These are phyloP conservation scores for Sterna hirundo DNA, from an alignment of 2,113 vertebrate species.

Conservation along the genomic window DNA sequence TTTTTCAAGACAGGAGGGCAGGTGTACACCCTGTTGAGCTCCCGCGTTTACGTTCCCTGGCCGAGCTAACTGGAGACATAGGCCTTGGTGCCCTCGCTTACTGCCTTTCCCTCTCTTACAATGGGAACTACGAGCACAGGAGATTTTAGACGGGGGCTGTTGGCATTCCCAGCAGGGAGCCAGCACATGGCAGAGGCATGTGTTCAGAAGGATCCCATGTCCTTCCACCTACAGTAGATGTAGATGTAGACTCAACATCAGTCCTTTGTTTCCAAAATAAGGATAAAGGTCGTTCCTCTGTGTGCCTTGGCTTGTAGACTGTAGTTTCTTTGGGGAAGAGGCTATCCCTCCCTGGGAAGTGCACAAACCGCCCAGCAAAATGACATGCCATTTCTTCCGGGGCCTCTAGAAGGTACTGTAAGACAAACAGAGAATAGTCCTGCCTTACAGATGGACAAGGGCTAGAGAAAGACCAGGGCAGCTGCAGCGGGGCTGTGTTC, in stretches of 20 bases:
- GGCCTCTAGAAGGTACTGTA: conserved; percentile 48
- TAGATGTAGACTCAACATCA: not conserved
- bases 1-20: not conserved
- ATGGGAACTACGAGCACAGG: not conserved
- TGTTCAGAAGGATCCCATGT: not conserved
- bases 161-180: not conserved
- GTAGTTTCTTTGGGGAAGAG: not conserved
- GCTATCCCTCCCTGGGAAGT: not conserved
- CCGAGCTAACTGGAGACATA: not conserved
- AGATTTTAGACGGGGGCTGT: not conserved
- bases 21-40: not conserved
- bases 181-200: not conserved
- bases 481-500: not conserved
- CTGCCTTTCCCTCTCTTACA: not conserved
- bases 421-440: conserved; percentile 21
- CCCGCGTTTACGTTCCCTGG: not conserved
- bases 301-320: not conserved
- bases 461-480: not conserved
- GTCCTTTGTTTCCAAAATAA: not conserved
- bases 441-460: not conserved
- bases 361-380: not conserved
- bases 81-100: fast-evolving
- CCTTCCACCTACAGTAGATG: not conserved
- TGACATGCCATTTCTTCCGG: not conserved
- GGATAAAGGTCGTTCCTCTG: not conserved